Evolutionary conservation across 1,140 invertebrate species (phyloP).

Genomic region (Caenorhabditis remanei): DNA sequence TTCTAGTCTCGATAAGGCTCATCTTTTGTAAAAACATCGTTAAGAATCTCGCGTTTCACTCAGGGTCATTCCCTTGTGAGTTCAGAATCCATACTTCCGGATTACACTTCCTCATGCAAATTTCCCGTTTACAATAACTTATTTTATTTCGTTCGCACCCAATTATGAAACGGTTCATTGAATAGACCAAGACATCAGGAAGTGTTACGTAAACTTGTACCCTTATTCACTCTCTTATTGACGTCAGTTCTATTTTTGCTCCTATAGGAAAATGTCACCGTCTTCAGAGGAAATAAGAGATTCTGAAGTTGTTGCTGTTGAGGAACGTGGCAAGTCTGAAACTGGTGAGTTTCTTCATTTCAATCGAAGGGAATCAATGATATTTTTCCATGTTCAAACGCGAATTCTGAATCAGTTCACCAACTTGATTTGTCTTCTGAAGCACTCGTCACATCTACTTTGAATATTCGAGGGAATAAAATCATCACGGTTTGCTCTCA

Average conservation of each 20-base stretch:
- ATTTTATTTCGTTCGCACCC: conserved; percentile 25
- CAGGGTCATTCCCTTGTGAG: too few relatives aligned
- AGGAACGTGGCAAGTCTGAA: background rate
- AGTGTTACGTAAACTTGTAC: background rate
- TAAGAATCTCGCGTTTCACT: too few relatives aligned
- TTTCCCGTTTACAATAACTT: background rate
- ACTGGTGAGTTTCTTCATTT: background rate
- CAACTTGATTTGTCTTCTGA: conserved; percentile 42
- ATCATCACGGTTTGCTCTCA: background rate
- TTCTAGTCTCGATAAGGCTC: too few relatives aligned
- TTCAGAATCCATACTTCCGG: conserved; percentile 16
- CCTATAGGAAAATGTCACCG: background rate
- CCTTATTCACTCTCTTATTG: background rate
- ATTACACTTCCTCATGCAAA: background rate
- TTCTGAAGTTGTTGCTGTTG: background rate
- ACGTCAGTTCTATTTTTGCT: background rate
- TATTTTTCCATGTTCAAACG: background rate
- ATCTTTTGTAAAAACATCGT: too few relatives aligned
- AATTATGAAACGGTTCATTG: conserved; percentile 35
- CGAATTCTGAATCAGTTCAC: conserved; percentile 19
- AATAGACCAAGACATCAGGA: background rate
- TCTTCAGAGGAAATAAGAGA: background rate
- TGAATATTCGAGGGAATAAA: conserved; percentile 44
- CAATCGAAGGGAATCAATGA: background rate
- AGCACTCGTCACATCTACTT: conserved; percentile 23